Percentiles rank a stretch among this genome's conserved stretches.
Conservation (phyloP, 2,888 invertebrate species). For the Lycaena phlaeas region DNA sequence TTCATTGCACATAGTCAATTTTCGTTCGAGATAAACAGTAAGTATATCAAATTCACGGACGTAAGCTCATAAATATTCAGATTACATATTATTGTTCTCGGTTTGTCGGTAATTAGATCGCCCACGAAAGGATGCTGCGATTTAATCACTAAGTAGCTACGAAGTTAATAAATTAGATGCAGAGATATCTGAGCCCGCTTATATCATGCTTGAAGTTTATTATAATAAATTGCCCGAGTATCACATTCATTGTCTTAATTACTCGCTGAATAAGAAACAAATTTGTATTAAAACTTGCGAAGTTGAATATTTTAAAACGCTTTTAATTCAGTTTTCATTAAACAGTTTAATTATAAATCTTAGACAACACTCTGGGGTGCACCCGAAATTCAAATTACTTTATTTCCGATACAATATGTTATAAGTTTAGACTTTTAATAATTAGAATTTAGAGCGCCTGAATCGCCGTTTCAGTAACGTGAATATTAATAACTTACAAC, state of each 20-base stretch:
- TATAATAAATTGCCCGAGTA: constrained; percentile 6
- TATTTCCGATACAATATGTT: too few relatives aligned
- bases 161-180: constrained; percentile 54
- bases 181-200: constrained; percentile 26
- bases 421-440: too few relatives aligned
- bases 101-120: constrained; percentile 70
- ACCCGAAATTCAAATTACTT: too few relatives aligned
- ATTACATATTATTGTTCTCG: constrained; percentile 66
- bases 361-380: too few relatives aligned
- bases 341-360: too few relatives aligned
- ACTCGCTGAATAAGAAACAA: not conserved
- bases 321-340: too few relatives aligned
- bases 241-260: constrained; percentile 6
- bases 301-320: not conserved
- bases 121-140: constrained; percentile 58
- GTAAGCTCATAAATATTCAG: constrained; percentile 65
- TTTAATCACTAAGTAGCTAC: constrained; percentile 57
- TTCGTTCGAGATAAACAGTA: constrained; percentile 59
- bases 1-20: constrained; percentile 69
- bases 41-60: constrained; percentile 60
- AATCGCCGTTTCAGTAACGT: too few relatives aligned
- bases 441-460: too few relatives aligned
- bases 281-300: not conserved
- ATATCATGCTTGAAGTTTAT: constrained; percentile 8
- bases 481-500: too few relatives aligned